Conservation (phyloP, 2,113 vertebrate genomes). For the Probosciger aterrimus region DNA sequence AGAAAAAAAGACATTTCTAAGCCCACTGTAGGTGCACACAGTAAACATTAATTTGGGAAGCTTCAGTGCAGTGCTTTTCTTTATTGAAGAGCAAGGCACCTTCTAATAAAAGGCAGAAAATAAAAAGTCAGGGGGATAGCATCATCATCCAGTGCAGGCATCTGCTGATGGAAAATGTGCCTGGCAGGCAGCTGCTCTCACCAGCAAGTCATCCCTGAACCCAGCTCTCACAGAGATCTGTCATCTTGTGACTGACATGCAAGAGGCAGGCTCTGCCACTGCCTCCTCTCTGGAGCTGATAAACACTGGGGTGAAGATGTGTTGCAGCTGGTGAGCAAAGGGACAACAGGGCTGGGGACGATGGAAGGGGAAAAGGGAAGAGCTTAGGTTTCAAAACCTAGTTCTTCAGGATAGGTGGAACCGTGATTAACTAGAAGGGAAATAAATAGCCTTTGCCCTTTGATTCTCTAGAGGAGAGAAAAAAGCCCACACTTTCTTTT, state of each 20-base stretch:
- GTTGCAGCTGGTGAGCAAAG: background rate
- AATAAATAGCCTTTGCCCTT: background rate
- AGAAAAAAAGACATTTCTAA: conserved; percentile 76
- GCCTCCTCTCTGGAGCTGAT: background rate
- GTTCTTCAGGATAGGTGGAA: background rate
- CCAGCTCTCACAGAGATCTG: too few species aligned
- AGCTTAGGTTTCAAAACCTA: background rate
- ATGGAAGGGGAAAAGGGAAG: background rate
- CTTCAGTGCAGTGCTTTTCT: conserved; percentile 61
- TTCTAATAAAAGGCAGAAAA: background rate
- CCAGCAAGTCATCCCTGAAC: background rate
- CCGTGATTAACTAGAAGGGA: background rate
- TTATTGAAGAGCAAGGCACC: background rate
- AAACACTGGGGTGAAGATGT: rapidly evolving
- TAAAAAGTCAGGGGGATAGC: background rate
- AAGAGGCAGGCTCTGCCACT: background rate
- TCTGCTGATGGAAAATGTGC: background rate
- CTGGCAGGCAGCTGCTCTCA: background rate
- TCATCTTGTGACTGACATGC: background rate
- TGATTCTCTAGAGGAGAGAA: background rate
- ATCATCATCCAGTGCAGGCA: background rate
- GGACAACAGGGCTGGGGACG: background rate
- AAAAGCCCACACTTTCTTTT: background rate
- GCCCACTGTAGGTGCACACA: conserved; percentile 86
- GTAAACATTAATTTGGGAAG: conserved; percentile 83